These are phyloP conservation scores for Etheostoma cragini DNA, from an alignment of 2,113 vertebrate genomes.

Conservation along the genomic window DNA sequence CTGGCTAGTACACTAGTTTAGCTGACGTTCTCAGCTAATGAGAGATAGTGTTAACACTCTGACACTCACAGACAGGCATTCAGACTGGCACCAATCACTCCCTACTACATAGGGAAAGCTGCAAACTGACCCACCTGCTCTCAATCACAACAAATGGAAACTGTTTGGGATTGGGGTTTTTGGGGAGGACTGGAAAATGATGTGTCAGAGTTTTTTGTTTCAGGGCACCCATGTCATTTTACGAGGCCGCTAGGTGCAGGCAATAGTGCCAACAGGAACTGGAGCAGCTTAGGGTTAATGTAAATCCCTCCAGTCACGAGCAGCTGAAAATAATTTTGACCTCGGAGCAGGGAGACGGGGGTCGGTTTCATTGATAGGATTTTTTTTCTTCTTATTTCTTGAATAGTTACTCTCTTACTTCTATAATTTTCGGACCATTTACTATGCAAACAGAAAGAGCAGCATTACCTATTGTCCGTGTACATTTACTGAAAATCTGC, in stretches of 20 bases:
- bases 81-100: constrained; percentile 21
- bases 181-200: constrained; percentile 29
- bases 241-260: constrained; percentile 37
- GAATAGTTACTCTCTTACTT: constrained; percentile 25
- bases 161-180: constrained; percentile 6
- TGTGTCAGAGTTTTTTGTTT: constrained; percentile 65
- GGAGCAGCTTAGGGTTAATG: constrained; percentile 67
- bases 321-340: constrained; percentile 78
- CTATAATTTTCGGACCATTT: constrained; percentile 11
- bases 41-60: constrained; percentile 21
- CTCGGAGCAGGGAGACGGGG: constrained; percentile 29
- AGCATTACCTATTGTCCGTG: constrained; percentile 32
- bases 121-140: constrained; percentile 60
- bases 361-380: constrained; percentile 29
- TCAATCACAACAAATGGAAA: constrained; percentile 67
- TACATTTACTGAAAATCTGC: constrained; percentile 18
- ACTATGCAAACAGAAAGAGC: constrained; percentile 41
- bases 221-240: constrained; percentile 59
- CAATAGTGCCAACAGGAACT: constrained; percentile 61
- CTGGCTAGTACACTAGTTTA: not conserved
- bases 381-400: constrained; percentile 3
- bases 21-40: constrained; percentile 9
- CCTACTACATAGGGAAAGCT: not conserved
- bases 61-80: constrained; percentile 4
- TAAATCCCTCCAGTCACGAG: constrained; percentile 69